phyloP scores from a whole-genome alignment of 2,888 invertebrate species.

The Pandemis cinnamomeana region DNA sequence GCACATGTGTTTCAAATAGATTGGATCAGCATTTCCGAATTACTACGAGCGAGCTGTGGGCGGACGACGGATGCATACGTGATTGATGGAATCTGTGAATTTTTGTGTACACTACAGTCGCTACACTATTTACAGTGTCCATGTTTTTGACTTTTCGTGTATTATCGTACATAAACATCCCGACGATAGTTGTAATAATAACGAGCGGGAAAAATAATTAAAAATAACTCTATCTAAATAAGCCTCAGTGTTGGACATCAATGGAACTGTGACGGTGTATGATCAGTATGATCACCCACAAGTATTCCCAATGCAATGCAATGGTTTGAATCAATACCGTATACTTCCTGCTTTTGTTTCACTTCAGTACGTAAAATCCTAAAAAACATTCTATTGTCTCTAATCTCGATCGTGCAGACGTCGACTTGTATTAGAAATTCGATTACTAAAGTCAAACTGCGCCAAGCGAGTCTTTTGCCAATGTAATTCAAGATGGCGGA shows the following conservation, averaged over 20 bases:
- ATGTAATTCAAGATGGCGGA: background rate
- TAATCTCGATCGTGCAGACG: no score
- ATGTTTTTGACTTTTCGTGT: background rate
- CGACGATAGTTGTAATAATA: background rate
- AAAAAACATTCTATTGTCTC: no score
- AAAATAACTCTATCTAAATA: no score
- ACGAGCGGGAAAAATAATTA: no score
- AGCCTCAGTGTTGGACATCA: no score
- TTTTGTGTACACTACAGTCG: background rate
- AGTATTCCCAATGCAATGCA: no score
- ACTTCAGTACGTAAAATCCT: no score
- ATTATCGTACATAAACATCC: background rate
- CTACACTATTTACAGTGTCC: conserved; percentile 6
- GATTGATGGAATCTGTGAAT: conserved; percentile 29
- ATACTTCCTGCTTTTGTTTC: no score
- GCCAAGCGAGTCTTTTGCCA: background rate
- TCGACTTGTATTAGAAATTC: background rate
- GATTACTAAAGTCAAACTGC: background rate
- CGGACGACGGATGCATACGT: conserved; percentile 20
- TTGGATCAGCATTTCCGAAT: conserved; percentile 12
- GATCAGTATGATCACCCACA: no score
- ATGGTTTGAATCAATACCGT: no score
- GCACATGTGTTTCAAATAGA: conserved; percentile 11
- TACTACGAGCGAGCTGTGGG: background rate
- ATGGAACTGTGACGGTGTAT: no score